Base-by-base conservation (phyloP, 2,113 vertebrate species). In the Hystrix brachyura region DNA sequence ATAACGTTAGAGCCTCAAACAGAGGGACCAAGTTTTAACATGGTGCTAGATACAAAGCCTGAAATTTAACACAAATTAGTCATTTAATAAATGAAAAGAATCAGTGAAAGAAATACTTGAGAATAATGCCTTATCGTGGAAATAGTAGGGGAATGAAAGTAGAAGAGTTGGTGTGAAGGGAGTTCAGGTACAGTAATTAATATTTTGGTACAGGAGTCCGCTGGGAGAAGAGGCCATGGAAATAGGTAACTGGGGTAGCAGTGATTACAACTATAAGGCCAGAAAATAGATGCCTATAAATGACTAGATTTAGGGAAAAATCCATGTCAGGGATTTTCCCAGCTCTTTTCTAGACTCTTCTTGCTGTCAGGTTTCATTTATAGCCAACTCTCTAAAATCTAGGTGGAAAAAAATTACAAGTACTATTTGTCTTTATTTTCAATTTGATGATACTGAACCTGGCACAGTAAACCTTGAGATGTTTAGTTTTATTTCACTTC, bases 101-200 rank as follows among this genome's bases (percentile, higher is more conserved):
- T 84, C 92, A 93, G 43, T 72, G 79, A 92, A 97, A 79, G 60
- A 88, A 90, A 81, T 92, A 67, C 27, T 96, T 87, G 48, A 88
- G 90, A 90, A 72, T 72, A 57, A 92, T 92, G 59, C 53, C 43
- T 90, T 82, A 32, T 69, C 84, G 81, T 96, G 81, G 90, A 96
- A 87, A 60, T 82, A 55, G 90, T 65, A 81, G 48, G 83, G 78
- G 62, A 60, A 38, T 84, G 78, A 62, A 90, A 97, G 87, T 91
- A 57, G 83, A 90, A 60, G 48, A 17, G 62, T 78, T 87, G 84
- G 48, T 92, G 87, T 93, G 71, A 95, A 81, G 95, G 95, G 92
- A 96, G 90, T 96, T 96, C 32, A 3, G 84, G 79, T 72, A 12
- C 64, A 82, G 90, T 97, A 96, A 97, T 97, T 97, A 97, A 95